These are phyloP conservation scores for Lepidurus apus DNA, from an alignment of 1,140 invertebrate genomes.

Conservation along the genomic window DNA sequence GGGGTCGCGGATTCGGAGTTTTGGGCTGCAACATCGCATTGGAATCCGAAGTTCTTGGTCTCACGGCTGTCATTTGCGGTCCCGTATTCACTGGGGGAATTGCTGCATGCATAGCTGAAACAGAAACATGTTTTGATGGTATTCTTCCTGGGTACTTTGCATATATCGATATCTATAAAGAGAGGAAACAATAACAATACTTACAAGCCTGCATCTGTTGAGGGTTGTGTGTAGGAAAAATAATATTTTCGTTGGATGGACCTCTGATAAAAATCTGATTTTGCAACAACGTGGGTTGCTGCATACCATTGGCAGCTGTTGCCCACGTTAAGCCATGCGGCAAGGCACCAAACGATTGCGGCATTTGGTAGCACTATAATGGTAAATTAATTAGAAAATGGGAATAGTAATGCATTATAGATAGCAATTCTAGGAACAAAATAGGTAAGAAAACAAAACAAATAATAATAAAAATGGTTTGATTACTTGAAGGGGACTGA, in stretches of 20 bases:
- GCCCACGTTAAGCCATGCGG: slow-evolving; percentile 60
- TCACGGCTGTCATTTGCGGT: slow-evolving; percentile 33
- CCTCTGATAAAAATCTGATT: slow-evolving; percentile 80
- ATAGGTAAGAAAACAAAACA: neutral
- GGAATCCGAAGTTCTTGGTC: slow-evolving; percentile 37
- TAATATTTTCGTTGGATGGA: slow-evolving; percentile 71
- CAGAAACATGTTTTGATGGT: slow-evolving; percentile 5
- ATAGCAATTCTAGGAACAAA: neutral
- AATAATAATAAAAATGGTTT: slow-evolving; percentile 52
- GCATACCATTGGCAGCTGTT: slow-evolving; percentile 44
- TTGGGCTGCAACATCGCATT: slow-evolving; percentile 48
- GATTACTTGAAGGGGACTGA: slow-evolving; percentile 56
- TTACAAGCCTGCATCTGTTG: slow-evolving; percentile 42
- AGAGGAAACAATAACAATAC: slow-evolving; percentile 12
- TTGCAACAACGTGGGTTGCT: slow-evolving; percentile 56
- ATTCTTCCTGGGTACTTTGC: neutral
- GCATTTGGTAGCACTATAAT: slow-evolving; percentile 30
- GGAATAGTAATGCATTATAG: neutral
- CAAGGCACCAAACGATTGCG: slow-evolving; percentile 50
- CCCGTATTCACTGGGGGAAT: slow-evolving; percentile 34
- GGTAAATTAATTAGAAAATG: slow-evolving; percentile 14
- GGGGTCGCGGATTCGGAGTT: slow-evolving; percentile 48
- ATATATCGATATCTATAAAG: neutral
- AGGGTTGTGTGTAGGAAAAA: slow-evolving; percentile 72
- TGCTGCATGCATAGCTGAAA: slow-evolving; percentile 33